These are phyloP conservation scores for Melieria picta DNA, from an alignment of 2,888 invertebrate species.

Conservation along the genomic window DNA sequence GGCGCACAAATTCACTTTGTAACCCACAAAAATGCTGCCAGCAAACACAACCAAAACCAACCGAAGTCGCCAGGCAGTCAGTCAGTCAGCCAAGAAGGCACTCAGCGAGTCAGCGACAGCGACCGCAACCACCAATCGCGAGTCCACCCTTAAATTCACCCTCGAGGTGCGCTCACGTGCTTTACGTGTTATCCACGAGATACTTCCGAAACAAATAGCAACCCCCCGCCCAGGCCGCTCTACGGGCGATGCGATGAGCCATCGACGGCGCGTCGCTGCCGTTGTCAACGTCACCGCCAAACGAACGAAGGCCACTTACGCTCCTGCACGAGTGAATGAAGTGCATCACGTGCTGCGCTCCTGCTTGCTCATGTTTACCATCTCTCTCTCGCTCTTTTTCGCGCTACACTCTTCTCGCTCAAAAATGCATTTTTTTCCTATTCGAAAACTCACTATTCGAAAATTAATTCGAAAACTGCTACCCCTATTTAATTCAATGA, in stretches of 20 bases:
- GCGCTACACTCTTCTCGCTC: neutral
- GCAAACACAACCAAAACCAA: too few species aligned
- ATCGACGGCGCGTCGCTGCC: conserved; percentile 3
- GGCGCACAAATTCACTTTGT: conserved; percentile 21
- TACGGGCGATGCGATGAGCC: neutral
- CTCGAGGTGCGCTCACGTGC: conserved; percentile 29
- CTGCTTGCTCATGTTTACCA: conserved; percentile 19
- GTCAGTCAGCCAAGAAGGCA: too few species aligned
- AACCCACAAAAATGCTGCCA: conserved; percentile 34
- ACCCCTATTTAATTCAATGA: conserved; percentile 9
- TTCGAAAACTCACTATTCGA: conserved; percentile 1
- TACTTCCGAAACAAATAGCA: conserved; percentile 22
- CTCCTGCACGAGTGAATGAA: neutral
- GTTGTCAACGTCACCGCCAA: conserved; percentile 11
- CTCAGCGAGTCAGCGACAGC: too few species aligned
- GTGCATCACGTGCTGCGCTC: conserved; percentile 29
- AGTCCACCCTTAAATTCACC: conserved; percentile 11
- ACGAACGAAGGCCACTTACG: conserved; percentile 1
- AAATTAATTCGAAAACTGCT: conserved; percentile 17
- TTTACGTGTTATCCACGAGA: conserved; percentile 38
- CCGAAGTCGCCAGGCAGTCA: too few species aligned
- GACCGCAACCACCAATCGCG: conserved; percentile 4
- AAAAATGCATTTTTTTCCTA: neutral
- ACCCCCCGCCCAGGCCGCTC: conserved; percentile 17
- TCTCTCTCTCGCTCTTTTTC: conserved; percentile 19